Evolutionary conservation across 2,797 vertebrate species (phyloP).

Genomic region (Trematomus bernacchii): DNA sequence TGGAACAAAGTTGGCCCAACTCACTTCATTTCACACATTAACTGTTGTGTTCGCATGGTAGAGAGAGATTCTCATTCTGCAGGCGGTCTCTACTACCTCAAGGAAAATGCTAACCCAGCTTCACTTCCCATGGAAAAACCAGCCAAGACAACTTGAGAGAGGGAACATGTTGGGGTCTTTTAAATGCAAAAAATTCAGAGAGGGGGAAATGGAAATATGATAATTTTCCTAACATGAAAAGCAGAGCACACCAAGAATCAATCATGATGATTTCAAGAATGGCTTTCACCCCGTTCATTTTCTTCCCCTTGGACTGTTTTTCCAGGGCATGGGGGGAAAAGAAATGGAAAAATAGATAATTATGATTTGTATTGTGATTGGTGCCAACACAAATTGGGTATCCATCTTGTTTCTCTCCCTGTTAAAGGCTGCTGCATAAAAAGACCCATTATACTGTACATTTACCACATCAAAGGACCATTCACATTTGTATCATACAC

Average conservation of each 20-base stretch:
- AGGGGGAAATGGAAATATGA: conserved; percentile 67
- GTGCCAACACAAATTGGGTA: conserved; percentile 77
- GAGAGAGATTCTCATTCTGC: conserved; percentile 72
- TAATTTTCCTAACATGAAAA: conserved; percentile 65
- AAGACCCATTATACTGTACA: conserved; percentile 53
- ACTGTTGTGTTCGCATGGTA: conserved; percentile 64
- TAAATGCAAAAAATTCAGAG: conserved; percentile 58
- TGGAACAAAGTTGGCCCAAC: conserved; percentile 63
- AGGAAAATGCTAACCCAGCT: conserved; percentile 80
- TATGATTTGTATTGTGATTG: conserved; percentile 66
- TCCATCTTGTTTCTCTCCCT: conserved; percentile 43
- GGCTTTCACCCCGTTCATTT: conserved; percentile 45
- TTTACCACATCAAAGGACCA: conserved; percentile 77
- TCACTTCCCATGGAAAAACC: conserved; percentile 73
- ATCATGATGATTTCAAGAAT: conserved; percentile 66
- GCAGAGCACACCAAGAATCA: conserved; percentile 63
- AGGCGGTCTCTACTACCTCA: conserved; percentile 84
- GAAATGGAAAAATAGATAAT: conserved; percentile 70
- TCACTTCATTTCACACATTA: conserved; percentile 77
- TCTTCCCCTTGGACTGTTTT: conserved; percentile 58
- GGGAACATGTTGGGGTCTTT: conserved; percentile 76
- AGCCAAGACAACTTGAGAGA: conserved; percentile 67
- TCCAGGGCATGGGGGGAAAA: conserved; percentile 38
- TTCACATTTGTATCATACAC: conserved; percentile 57
- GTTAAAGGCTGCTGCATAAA: conserved; percentile 58